Evolutionary conservation across 2,888 invertebrate species (phyloP).

Genomic region (Lepidocyrtinus sp.): DNA sequence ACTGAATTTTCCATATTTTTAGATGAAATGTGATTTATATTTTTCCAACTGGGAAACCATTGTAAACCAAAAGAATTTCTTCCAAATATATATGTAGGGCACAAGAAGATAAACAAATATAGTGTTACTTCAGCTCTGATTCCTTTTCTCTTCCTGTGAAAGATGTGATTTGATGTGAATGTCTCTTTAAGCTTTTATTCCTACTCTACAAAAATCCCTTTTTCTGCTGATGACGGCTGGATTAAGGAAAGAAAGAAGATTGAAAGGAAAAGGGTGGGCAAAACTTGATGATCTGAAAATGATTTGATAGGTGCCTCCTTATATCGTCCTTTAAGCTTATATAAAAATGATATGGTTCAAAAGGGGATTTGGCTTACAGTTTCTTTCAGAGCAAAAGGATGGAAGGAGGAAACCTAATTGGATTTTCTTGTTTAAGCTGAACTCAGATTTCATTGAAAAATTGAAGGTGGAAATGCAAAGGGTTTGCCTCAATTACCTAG

Average conservation of each 20-base stretch:
- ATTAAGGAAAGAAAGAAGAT: slow-evolving; percentile 14
- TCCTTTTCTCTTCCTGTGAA: background rate
- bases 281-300: slow-evolving; percentile 43
- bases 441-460: no score
- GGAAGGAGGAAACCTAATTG: slow-evolving; percentile 29
- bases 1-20: background rate
- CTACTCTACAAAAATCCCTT: background rate
- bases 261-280: slow-evolving; percentile 35
- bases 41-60: background rate
- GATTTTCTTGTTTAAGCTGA: slow-evolving; percentile 38
- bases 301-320: slow-evolving; percentile 30
- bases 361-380: no score
- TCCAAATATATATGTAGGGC: background rate
- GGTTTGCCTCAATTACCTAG: slow-evolving; percentile 5
- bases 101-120: background rate
- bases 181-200: background rate
- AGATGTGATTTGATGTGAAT: background rate
- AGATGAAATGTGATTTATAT: background rate
- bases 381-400: background rate
- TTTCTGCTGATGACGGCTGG: slow-evolving; percentile 25
- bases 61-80: background rate
- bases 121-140: slow-evolving; percentile 16
- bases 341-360: background rate
- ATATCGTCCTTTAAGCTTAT: background rate
- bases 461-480: background rate